Conservation (phyloP, 2,888 invertebrate species). For the Papilio protenor region DNA sequence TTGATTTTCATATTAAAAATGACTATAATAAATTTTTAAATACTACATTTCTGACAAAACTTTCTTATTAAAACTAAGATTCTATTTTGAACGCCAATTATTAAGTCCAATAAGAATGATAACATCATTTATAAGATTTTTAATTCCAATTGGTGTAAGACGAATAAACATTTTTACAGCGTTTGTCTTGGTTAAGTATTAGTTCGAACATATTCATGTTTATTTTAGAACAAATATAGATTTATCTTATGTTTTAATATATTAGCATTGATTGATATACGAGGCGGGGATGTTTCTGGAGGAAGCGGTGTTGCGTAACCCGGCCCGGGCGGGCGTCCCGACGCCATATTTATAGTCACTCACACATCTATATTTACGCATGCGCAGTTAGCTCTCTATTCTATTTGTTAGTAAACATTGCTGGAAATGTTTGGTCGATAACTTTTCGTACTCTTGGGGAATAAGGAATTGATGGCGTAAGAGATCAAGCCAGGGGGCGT, state of each 20-base stretch:
- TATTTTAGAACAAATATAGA: slow-evolving; percentile 14
- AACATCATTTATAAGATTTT: not conserved
- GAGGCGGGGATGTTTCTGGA: slow-evolving; percentile 65
- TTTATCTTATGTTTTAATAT: slow-evolving; percentile 17
- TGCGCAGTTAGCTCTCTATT: slow-evolving; percentile 51
- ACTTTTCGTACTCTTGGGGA: slow-evolving; percentile 45
- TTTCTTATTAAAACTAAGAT: not conserved
- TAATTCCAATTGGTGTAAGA: not conserved
- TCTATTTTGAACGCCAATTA: not conserved
- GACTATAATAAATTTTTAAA: not conserved
- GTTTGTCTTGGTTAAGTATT: not conserved
- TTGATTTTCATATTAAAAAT: not conserved
- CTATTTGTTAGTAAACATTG: slow-evolving; percentile 57
- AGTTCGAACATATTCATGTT: slow-evolving; percentile 8
- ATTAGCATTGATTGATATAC: slow-evolving; percentile 50
- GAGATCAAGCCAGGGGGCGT: slow-evolving; percentile 41
- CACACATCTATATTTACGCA: slow-evolving; percentile 53
- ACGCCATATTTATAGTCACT: slow-evolving; percentile 58
- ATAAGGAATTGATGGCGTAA: slow-evolving; percentile 39
- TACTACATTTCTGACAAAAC: not conserved
- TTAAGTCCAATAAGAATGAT: not conserved
- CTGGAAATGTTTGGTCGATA: slow-evolving; percentile 58
- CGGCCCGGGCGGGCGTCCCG: slow-evolving; percentile 61
- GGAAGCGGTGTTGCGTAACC: slow-evolving; percentile 74
- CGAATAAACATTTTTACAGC: not conserved